These are phyloP conservation scores for Spodoptera litura DNA, from an alignment of 1,140 invertebrate species.

Conservation along the genomic window DNA sequence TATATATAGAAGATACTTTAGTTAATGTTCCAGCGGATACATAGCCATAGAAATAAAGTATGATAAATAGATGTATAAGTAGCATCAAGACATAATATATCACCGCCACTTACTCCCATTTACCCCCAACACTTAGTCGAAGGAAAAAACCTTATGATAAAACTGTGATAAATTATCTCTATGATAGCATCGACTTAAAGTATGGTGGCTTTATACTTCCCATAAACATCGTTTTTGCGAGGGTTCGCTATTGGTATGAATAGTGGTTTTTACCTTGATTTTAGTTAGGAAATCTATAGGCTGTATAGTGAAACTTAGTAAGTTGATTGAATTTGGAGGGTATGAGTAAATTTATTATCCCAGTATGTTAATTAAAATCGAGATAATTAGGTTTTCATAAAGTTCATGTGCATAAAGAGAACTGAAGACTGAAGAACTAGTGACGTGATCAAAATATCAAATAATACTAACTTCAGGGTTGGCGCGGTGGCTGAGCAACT, in stretches of 20 bases:
- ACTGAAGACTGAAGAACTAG: too few relatives aligned
- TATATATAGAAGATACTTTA: too few relatives aligned
- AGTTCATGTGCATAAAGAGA: too few relatives aligned
- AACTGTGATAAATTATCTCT: constrained; percentile 79
- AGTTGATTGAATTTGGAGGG: too few relatives aligned
- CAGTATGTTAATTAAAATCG: too few relatives aligned
- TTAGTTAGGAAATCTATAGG: not conserved
- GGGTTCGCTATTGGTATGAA: constrained; percentile 2
- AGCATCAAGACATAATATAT: constrained; percentile 49
- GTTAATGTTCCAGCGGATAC: too few relatives aligned
- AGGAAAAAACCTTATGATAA: constrained; percentile 67
- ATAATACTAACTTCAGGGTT: too few relatives aligned
- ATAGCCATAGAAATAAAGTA: constrained; percentile 7
- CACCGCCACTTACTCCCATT: constrained; percentile 45
- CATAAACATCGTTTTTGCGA: constrained; percentile 41
- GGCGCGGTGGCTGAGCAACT: too few relatives aligned
- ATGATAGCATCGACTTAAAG: constrained; percentile 71
- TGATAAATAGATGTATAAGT: constrained; percentile 29
- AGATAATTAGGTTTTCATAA: too few relatives aligned
- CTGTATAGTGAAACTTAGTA: too few relatives aligned
- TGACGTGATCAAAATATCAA: too few relatives aligned
- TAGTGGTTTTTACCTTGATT: not conserved
- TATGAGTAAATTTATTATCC: too few relatives aligned
- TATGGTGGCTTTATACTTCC: constrained; percentile 63
- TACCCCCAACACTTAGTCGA: constrained; percentile 60